Base-by-base conservation (phyloP, 2,113 vertebrate species). In the Cygnus buccinator region DNA sequence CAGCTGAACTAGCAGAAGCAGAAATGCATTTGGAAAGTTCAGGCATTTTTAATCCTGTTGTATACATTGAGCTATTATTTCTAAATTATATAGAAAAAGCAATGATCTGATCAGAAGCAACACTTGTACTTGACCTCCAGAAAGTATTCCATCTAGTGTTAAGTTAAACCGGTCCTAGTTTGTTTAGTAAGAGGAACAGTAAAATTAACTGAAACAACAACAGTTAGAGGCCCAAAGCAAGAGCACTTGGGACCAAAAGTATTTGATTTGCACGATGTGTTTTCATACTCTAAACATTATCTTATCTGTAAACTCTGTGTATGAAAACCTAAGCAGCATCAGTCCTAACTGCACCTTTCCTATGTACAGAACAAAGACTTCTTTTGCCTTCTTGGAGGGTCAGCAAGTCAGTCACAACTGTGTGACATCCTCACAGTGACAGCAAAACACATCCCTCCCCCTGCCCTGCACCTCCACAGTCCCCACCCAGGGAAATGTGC, bases 11-110 rank as follows among this genome's bases (percentile, higher is more conserved):
- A 89, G 65, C 89, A 95, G 84, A 90, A 93, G 71, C 81, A 68
- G 17, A 87, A 95, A 84, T 72, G 11, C 22, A 87, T 96, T 93
- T 89, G 65, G 62, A 91, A 79, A 93, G 67, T 68, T 92, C 83
- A 95, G 95, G 18, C 86, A 83, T 94, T 95, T 96, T 78, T 80
- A 76, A 95, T 94, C 80, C 82, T 65, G 29, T 66, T 88, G 26
- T n/a, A 88, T 68, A 43, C 77, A 84, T 63, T 62, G 57, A 87
- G 22, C 41, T 95, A 85, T 97, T 95, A 83, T 90, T 96, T 52
- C 90, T 83, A 91, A 93, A 73, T 85, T 87, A 59, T 65, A 77
- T 28, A n/a, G 55, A 0, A 61, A 94, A 91, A 75, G 4, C 15
- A 58, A 35, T 48, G 48, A 75, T 89, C 82, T 84, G 59, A 84